Evolutionary conservation across 2,797 vertebrate genomes (phyloP), one percentile per base, ranked within the genome.

Genomic region (Sebastes matsubarae): DNA sequence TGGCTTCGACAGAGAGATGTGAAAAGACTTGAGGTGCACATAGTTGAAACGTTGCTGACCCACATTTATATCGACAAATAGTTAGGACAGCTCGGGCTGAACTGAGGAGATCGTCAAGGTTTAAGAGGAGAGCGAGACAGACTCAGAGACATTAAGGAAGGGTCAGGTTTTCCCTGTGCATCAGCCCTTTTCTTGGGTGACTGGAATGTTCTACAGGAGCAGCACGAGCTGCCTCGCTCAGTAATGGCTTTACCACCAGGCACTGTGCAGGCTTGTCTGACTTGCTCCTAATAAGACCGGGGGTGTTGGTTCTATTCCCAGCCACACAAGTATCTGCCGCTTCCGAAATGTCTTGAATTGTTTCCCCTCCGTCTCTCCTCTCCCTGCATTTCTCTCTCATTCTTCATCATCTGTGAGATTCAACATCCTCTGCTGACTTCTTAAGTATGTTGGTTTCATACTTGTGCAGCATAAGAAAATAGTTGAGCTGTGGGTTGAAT

Each of bases 241-340:
- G 75, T 95, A 94, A 95, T 96, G 93, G 74, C 85, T 96, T 96
- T 95, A 95, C 91, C 95, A 95, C 91, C 87, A 90, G 90, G 92
- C 88, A 38, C 79, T 69, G 76, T 55, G 88, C 88, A 90, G 87
- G 83, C 91, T 88, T 86, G 85, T 83, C 84, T 87, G 82, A 87
- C 77, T 78, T 64, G 66, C 77, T 88, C 81, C 87, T 93, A 93
- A 92, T 92, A 88, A 88, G 91, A 91, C 78, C 27, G 82, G 86
- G 82, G 87, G 82, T 93, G 89, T 92, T 95, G 93, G 92, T 95
- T 91, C 88, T 85, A 82, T 92, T 95, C 95, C 93, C 91, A 95
- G 90, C 90, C 95, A 87, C 91, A 90, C 81, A 88, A 91, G 76
- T 72, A 93, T 94, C 83, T 87, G 83, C 91, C 50, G 73, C 94